Evolutionary conservation across 2,888 invertebrate species (phyloP).

Genomic region (Caenorhabditis panamensis): DNA sequence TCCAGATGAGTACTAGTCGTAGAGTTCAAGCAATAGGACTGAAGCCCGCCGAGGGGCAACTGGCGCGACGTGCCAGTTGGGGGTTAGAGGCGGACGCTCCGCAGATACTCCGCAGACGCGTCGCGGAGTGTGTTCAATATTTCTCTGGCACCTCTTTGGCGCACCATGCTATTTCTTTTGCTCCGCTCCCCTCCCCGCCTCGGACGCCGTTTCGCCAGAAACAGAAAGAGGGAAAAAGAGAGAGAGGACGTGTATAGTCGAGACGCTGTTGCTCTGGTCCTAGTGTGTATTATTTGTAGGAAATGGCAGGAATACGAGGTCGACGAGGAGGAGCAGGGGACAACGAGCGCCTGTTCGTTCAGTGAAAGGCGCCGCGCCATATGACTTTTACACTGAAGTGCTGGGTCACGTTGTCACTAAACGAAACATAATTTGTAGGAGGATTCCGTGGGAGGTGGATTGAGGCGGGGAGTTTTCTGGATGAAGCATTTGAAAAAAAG

Average conservation of each 20-base stretch:
- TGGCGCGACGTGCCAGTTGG: background rate
- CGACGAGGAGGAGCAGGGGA: conserved; percentile 1
- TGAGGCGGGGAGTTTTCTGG: no score
- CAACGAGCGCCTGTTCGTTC: background rate
- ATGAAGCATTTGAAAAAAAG: no score
- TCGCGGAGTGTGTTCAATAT: conserved; percentile 35
- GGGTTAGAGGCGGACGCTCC: conserved; percentile 24
- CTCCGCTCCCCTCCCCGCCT: conserved; percentile 38
- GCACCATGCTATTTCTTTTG: conserved; percentile 27
- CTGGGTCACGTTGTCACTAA: background rate
- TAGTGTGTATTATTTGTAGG: conserved; percentile 19
- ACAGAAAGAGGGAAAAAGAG: no score
- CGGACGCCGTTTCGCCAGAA: conserved; percentile 37
- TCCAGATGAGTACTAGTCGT: background rate
- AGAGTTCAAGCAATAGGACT: background rate
- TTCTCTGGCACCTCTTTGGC: conserved; percentile 35
- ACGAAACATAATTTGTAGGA: background rate
- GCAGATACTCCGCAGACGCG: conserved; percentile 32
- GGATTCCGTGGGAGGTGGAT: background rate
- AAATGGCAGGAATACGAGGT: conserved; percentile 5
- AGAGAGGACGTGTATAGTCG: conserved; percentile 37
- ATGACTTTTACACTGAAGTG: conserved; percentile 3
- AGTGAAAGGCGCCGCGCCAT: conserved; percentile 6
- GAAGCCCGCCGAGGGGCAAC: conserved; percentile 6
- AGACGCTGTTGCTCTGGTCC: conserved; percentile 34